Base-by-base conservation (phyloP, 2,797 vertebrate genomes). In the Pelobates cultripes region DNA sequence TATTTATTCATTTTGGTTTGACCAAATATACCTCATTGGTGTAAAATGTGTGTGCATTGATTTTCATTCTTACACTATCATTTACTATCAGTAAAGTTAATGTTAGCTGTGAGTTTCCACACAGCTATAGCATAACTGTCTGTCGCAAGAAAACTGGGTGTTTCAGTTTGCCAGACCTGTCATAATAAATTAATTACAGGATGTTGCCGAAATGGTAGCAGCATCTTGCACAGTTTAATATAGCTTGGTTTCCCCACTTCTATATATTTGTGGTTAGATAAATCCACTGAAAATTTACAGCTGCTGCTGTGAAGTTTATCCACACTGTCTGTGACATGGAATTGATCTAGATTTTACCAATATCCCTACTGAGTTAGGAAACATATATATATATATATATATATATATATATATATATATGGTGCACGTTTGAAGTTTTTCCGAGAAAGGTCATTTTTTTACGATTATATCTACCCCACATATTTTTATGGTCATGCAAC, bases 131-230 rank as follows among this genome's bases (percentile, higher is more conserved):
- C 85, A 78, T 87, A 91, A 89, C 88, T 91, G 92, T 93, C 94
- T 97, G 96, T 98, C 79, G 95, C 95, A 99, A 99, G 96, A 86
- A 92, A 93, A 96, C 97, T 97, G 95, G 95, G 95, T 95, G 95
- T 96, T 99, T 98, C 98, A 96, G 98, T 99, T 99, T 97, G 96
- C 92, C 93, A 94, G 91, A 95, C 92, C 94, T 97, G 97, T 99
- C 97, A 98, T 95, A 96, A 97, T 96, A 96, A 97, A 98, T 99
- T 99, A 98, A 99, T 98, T 95, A 96, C 95, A 96, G 98, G 98
- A 99, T 98, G 97, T 99, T 99, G 98, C 97, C 97, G 96, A 96
- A 96, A 90, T 95, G 95, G 94, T 94, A 91, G 88, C 89, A 94
- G 91, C 87, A 92, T 94, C 92, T 94, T 93, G 92, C 92, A 93